Base-by-base conservation (phyloP, 64 coral and sea anemone genomes). In the Dendronephthya gigantea region DNA sequence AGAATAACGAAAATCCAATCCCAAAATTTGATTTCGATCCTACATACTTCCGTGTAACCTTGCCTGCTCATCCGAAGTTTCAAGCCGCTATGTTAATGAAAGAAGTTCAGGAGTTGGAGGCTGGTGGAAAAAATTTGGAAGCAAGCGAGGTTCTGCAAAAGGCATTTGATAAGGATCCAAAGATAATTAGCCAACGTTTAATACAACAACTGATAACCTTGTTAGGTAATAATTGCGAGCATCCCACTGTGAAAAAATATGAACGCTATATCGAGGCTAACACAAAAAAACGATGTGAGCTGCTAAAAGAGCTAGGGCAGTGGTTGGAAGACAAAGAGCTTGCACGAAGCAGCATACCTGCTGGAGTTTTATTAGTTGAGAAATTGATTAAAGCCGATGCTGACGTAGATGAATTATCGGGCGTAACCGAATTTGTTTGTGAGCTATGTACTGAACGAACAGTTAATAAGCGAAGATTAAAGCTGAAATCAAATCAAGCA, bases 41-140 rank as follows among this genome's bases (percentile, higher is more conserved):
- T 7, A n/a, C 38, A 7, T 94, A 88, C 52, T 94, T 94, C 39
- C 88, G 83, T 11, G 89, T 93, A 4, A 90, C 88, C 5, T 82
- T 93, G 50, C 92, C 92, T 29, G 88, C 88, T 1, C 92, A 93
- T 59, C 92, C 92, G 31, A 93, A 72, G 48, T 93, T 88, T 40
- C 90, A 87, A 47, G 81, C 86, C 0, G 50, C 45, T 13, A 88
- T 69, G 17, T 33, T 94, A 32, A 65, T 88, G 39, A 81, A 86
- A 39, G 82, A 83, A 27, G 85, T 84, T 34, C 82, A 93, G 9
- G 84, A 90, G 39, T 82, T 90, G 23, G 86, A 81, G 28, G 92
- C 92, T 37, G 90, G 84, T 30, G 92, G 92, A 4, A 82, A 90
- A 27, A 72, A 84, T 35, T 39, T 40, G 65, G 83, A 90, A 49